A percentile compares a stretch with the other conserved stretches of the same genome.
phyloP scores from a whole-genome alignment of 2,113 vertebrate genomes.

The Cyprinus carpio region DNA sequence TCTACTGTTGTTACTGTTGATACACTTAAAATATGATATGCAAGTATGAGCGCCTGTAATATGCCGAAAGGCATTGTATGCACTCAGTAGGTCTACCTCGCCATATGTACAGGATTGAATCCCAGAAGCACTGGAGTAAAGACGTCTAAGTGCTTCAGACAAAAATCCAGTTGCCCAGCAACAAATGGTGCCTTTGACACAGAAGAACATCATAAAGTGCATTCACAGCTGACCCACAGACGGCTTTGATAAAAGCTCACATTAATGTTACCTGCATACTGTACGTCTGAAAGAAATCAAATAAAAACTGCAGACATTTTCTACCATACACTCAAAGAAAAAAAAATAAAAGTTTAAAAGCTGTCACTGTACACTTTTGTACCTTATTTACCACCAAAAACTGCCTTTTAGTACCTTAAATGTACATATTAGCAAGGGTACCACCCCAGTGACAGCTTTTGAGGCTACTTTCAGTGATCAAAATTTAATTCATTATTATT shows the following conservation, averaged over 20 bases:
- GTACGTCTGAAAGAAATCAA: not conserved
- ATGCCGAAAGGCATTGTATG: not conserved
- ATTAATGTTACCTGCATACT: not conserved
- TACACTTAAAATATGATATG: no score
- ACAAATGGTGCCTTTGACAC: slow-evolving; percentile 78
- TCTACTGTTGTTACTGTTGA: no score
- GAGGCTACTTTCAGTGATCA: no score
- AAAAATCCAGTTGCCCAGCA: slow-evolving; percentile 80
- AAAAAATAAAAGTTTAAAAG: no score
- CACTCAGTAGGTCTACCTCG: slow-evolving; percentile 62
- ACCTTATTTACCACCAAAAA: no score
- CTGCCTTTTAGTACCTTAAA: no score
- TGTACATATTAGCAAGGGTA: no score
- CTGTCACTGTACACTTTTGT: no score
- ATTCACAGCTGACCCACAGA: not conserved
- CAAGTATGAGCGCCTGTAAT: not conserved
- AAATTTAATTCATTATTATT: no score
- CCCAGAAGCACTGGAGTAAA: slow-evolving; percentile 79
- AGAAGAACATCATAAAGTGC: not conserved
- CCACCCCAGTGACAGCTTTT: no score
- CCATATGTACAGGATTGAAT: slow-evolving; percentile 78
- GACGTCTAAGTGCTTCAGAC: slow-evolving; percentile 73
- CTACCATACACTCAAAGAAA: not conserved
- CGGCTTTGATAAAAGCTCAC: not conserved
- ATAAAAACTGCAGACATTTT: not conserved